Conservation (phyloP, 2,113 vertebrate genomes). For the Paratilapia polleni region DNA sequence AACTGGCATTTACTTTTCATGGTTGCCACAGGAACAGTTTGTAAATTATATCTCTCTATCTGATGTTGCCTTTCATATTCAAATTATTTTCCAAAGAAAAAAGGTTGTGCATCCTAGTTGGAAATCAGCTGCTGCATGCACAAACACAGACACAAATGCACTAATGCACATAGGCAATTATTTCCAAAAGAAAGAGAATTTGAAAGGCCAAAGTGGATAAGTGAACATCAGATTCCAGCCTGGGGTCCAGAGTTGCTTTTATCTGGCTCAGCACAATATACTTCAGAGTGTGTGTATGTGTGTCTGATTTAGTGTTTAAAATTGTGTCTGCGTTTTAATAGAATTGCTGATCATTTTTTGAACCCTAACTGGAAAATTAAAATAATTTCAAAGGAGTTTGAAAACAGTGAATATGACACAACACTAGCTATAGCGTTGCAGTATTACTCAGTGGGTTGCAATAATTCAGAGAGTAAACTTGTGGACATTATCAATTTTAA, state of each 20-base stretch:
- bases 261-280: background rate
- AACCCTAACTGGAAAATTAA: background rate
- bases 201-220: constrained; percentile 35
- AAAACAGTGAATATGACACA: background rate
- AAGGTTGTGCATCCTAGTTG: background rate
- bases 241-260: constrained; percentile 36
- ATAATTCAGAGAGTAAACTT: background rate
- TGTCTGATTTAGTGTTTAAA: background rate
- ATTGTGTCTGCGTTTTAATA: background rate
- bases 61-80: constrained; percentile 52
- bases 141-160: background rate
- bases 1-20: constrained; percentile 47
- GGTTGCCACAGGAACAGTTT: constrained; percentile 11
- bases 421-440: background rate
- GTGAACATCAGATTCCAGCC: constrained; percentile 23
- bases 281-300: background rate
- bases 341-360: constrained; percentile 4
- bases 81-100: constrained; percentile 45
- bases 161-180: background rate
- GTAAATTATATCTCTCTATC: constrained; percentile 50
- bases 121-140: constrained; percentile 16
- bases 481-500: background rate
- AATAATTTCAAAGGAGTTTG: background rate
- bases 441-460: background rate
- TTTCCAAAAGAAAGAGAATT: constrained; percentile 14